phyloP scores from a whole-genome alignment of 2,797 vertebrate genomes.

The Chromobotia macracanthus region DNA sequence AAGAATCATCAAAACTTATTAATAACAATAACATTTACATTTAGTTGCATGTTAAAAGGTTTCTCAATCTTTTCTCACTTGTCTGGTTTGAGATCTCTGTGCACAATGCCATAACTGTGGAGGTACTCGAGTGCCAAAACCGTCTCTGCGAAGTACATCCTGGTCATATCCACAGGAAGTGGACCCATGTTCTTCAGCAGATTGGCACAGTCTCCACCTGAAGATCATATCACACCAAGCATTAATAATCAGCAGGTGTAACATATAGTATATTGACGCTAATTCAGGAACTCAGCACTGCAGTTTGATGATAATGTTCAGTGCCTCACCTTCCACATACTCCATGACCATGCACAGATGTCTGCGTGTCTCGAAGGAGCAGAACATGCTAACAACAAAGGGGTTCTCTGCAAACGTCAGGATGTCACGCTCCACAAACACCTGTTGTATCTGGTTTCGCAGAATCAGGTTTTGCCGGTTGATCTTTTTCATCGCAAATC shows the following conservation, averaged over 20 bases:
- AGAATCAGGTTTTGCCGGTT: constrained; percentile 97
- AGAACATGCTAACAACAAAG: constrained; percentile 98
- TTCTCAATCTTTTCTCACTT: constrained; percentile 79
- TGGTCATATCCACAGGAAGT: constrained; percentile 92
- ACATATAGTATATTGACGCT: not conserved
- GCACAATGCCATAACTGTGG: constrained; percentile 97
- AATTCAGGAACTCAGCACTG: too few species aligned
- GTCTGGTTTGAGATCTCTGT: constrained; percentile 97
- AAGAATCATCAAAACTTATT: not conserved
- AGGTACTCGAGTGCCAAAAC: constrained; percentile 94
- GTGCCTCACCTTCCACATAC: constrained; percentile 90
- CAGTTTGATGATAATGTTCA: not conserved
- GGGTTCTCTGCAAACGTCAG: constrained; percentile 97
- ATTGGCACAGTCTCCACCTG: constrained; percentile 94
- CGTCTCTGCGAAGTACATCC: constrained; percentile 96
- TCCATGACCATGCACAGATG: constrained; percentile 99
- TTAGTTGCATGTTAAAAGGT: not conserved
- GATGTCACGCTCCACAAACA: constrained; percentile 96
- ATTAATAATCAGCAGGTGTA: not conserved
- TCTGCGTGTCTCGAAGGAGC: constrained; percentile 92
- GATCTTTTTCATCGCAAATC: constrained; percentile 98
- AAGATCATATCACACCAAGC: not conserved
- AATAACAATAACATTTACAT: not conserved
- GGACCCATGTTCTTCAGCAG: constrained; percentile 98
- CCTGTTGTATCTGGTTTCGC: constrained; percentile 98